Base-by-base conservation (phyloP, 2,888 invertebrate genomes). In the Ecliptopera silaceata region DNA sequence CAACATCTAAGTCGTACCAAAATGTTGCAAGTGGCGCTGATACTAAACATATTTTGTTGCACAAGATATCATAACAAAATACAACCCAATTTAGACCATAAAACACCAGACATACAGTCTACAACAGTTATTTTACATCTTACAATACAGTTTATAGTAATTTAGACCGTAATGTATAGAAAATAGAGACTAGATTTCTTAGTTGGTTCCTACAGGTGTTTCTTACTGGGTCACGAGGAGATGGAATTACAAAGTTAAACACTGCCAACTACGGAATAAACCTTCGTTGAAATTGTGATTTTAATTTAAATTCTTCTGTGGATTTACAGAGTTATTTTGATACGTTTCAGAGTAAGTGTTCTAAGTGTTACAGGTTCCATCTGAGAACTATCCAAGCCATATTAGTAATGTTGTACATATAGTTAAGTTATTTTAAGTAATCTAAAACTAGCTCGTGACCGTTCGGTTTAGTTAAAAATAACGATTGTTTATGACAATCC, bases 191-290 rank as follows among this genome's bases (percentile, higher is more conserved):
- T 58, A 54, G 39, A 42, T 46, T 54, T 17, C 15, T 0, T 8
- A 6, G 42, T 17, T 31, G 8, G 31, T 29, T 8, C 20, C 46
- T 31, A 57, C 65, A 65, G 65, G 63, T 63, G 65, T 61, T 63
- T 62, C 41, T 53, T 62, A 56, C 53, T 65, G 43, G 63, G 63
- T 61, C 65, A 60, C 44, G 45, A 60, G 53, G 56, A 64, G 60
- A 64, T 57, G 57, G 59, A 63, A 63, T 63, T 63, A 61, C 60
- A 57, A 63, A 61, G 39, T 59, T 56, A 58, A 64, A 62, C 47
- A 60, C 48, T 47, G 44, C 50, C 43, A 59, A 58, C 56, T 29
- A 42, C 36, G 34, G 49, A 49, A 18, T 44, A 64, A 56, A 45
- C 36, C 29, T 32, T 48, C 44, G 31, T 38, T 42, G 32, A 42